phyloP scores from a whole-genome alignment of 2,888 invertebrate species.

The Koerneria pararmatus region DNA sequence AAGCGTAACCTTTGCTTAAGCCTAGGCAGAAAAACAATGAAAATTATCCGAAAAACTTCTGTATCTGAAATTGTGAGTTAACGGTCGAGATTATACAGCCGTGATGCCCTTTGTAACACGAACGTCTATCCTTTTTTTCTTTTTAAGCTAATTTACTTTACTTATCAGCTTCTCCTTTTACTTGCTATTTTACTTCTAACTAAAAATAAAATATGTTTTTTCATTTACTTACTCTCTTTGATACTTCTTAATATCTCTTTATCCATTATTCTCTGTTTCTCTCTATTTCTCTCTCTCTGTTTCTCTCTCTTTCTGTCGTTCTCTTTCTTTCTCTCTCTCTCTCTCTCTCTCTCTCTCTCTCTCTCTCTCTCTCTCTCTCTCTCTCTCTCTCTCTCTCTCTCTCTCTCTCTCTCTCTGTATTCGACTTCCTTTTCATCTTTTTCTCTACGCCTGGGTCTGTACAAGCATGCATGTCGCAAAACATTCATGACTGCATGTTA shows the following conservation, averaged over 20 bases:
- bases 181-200: too few species aligned
- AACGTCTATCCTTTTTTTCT: too few species aligned
- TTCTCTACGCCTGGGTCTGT: neutral
- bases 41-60: too few species aligned
- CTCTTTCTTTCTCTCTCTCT: neutral
- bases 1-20: too few species aligned
- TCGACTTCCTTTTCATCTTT: neutral
- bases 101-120: too few species aligned
- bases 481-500: neutral
- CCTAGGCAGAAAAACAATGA: too few species aligned
- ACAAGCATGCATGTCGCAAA: neutral
- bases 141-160: too few species aligned
- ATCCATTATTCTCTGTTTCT: neutral
- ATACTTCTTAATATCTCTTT: neutral
- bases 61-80: too few species aligned
- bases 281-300: neutral
- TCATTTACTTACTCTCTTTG: neutral
- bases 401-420: neutral
- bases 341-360: conserved; percentile 4
- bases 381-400: neutral
- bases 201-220: neutral
- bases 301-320: neutral
- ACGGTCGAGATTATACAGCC: too few species aligned
- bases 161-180: too few species aligned
- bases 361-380: conserved; percentile 6